Evolutionary conservation across 2,888 invertebrate genomes (phyloP).

Genomic region (Acanthoscelides obtectus): DNA sequence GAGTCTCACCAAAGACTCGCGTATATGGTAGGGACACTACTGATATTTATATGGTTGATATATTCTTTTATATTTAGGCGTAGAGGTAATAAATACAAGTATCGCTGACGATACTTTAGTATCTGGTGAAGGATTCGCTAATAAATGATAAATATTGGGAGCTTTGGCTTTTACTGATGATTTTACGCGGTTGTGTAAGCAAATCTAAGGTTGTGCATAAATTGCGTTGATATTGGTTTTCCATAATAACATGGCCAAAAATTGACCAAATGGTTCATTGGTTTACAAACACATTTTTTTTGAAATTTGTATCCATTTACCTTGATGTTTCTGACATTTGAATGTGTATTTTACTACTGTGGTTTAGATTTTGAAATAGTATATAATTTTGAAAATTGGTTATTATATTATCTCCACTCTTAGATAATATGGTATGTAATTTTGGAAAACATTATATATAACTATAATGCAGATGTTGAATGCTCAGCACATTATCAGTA

Average conservation of each 20-base stretch:
- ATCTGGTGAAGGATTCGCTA: constrained; percentile 7
- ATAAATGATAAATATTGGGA: not conserved
- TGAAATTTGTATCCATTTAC: too few relatives aligned
- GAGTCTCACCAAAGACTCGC: constrained; percentile 68
- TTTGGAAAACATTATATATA: not conserved
- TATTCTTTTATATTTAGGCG: constrained; percentile 26
- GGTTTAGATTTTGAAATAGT: too few relatives aligned
- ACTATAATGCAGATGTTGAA: not conserved
- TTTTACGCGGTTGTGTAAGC: not conserved
- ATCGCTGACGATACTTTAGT: constrained; percentile 27
- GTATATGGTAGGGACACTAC: constrained; percentile 53
- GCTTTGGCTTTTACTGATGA: not conserved
- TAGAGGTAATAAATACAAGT: constrained; percentile 30
- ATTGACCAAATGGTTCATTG: too few relatives aligned
- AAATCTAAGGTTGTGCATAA: not conserved
- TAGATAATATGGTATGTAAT: not conserved
- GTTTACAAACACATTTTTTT: too few relatives aligned
- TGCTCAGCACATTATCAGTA: not conserved
- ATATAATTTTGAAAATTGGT: too few relatives aligned
- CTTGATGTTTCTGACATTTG: too few relatives aligned
- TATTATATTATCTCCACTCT: too few relatives aligned
- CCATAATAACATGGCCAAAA: not conserved
- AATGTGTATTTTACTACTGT: too few relatives aligned
- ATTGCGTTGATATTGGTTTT: not conserved
- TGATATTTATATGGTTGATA: constrained; percentile 44